Conservation (phyloP, 2,888 invertebrate genomes). For the Sepiola atlantica region DNA sequence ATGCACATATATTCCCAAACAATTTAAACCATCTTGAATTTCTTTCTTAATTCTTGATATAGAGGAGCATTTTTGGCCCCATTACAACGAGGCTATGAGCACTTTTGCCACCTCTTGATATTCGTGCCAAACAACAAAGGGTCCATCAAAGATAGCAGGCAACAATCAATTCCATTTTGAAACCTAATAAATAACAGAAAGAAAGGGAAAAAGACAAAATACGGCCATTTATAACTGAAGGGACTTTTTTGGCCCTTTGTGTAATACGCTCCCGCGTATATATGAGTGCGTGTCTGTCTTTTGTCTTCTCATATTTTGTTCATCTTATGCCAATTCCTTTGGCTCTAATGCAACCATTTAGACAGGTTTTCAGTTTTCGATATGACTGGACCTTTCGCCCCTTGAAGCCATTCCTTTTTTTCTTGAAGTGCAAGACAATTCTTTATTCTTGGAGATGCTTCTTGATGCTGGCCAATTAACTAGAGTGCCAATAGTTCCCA, state of each 20-base stretch:
- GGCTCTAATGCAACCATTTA: neutral
- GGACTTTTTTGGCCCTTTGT: slow-evolving; percentile 2
- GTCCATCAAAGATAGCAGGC: neutral
- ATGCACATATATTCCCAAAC: no score
- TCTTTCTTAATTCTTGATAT: neutral
- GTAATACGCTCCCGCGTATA: no score
- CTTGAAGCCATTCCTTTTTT: neutral
- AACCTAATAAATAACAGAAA: neutral
- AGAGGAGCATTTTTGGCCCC: neutral
- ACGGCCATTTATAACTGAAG: neutral
- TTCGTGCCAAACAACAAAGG: neutral
- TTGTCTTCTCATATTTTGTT: neutral
- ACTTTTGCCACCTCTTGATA: neutral
- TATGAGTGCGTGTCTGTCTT: neutral
- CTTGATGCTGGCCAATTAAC: neutral
- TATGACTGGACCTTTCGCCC: neutral
- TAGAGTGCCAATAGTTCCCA: slow-evolving; percentile 32
- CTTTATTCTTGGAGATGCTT: slow-evolving; percentile 13
- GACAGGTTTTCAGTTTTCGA: neutral
- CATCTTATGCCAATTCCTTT: neutral
- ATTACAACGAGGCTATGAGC: neutral
- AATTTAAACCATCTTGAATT: neutral
- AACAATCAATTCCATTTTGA: slow-evolving; percentile 2
- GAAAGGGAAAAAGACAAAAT: neutral
- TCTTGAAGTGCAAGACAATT: slow-evolving; percentile 32